Conservation (phyloP, 2,888 invertebrate species). For the Esperia sulphurella region DNA sequence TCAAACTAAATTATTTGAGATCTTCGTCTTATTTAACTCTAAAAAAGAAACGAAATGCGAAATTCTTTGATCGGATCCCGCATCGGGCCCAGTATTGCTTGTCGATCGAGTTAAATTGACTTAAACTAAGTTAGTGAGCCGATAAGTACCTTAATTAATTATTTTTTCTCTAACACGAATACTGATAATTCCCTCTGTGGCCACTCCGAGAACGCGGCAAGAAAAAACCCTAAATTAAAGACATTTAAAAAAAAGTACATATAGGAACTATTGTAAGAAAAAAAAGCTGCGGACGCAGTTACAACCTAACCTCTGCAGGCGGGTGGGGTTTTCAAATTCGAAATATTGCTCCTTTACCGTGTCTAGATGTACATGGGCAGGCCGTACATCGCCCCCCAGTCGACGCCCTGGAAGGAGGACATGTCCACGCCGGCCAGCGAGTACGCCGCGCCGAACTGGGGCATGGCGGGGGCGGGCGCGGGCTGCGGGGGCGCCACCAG, state of each 20-base stretch:
- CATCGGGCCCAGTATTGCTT: conserved; percentile 48
- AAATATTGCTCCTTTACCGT: conserved; percentile 6
- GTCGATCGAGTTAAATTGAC: conserved; percentile 37
- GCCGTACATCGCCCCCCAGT: conserved; percentile 95
- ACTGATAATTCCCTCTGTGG: conserved; percentile 41
- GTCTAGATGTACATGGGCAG: conserved; percentile 94
- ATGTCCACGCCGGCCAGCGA: conserved; percentile 93
- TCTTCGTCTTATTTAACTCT: conserved; percentile 51
- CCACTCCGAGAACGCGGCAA: conserved; percentile 46
- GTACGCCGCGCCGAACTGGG: conserved; percentile 85
- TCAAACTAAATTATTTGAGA: conserved; percentile 73
- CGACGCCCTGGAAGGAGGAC: conserved; percentile 94
- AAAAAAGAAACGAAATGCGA: conserved; percentile 64
- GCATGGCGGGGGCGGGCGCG: conserved; percentile 79
- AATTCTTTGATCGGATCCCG: conserved; percentile 57
- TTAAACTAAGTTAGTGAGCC: conserved; percentile 50
- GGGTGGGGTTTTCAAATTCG: conserved; percentile 28
- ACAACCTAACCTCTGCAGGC: conserved; percentile 41
- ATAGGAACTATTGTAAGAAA: conserved; percentile 15
- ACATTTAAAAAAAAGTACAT: conserved; percentile 8
- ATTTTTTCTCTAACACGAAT: conserved; percentile 32
- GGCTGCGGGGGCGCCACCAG: conserved; percentile 75
- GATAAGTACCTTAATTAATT: conserved; percentile 33
- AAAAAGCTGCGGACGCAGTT: conserved; percentile 21
- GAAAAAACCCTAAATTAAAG: conserved; percentile 23